Conservation (phyloP, 2,113 vertebrate genomes). For the Bufo bufo region DNA sequence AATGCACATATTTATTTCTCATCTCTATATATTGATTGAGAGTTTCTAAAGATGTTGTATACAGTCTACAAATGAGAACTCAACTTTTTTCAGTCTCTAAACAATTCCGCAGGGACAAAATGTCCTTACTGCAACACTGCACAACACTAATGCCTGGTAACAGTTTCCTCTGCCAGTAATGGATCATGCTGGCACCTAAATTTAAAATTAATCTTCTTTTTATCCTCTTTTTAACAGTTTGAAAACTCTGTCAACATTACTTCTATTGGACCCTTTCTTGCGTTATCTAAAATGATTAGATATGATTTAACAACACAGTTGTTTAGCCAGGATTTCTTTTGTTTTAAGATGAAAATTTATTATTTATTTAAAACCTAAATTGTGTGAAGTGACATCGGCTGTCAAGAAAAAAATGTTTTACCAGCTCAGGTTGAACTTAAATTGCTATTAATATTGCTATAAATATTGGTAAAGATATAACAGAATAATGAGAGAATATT, state of each 20-base stretch:
- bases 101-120: conserved; percentile 53
- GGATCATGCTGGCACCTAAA: conserved; percentile 56
- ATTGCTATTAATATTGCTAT: background rate
- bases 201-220: conserved; percentile 57
- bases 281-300: conserved; percentile 40
- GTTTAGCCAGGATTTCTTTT: conserved; percentile 34
- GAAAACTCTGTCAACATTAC: conserved; percentile 49
- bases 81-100: conserved; percentile 51
- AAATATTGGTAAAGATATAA: too few relatives aligned
- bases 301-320: conserved; percentile 22
- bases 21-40: conserved; percentile 49
- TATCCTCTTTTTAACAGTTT: conserved; percentile 52
- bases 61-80: conserved; percentile 43
- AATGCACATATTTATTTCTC: background rate
- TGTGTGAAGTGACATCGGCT: conserved; percentile 12
- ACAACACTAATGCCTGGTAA: conserved; percentile 55
- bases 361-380: conserved; percentile 13
- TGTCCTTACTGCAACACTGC: conserved; percentile 57
- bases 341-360: conserved; percentile 40
- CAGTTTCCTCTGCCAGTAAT: conserved; percentile 52
- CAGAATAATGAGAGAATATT: too few relatives aligned
- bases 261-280: background rate
- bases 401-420: background rate
- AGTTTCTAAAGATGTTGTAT: conserved; percentile 37
- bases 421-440: background rate